These are phyloP conservation scores for Cecidostiba fungosa DNA, from an alignment of 2,888 invertebrate genomes.

Conservation along the genomic window DNA sequence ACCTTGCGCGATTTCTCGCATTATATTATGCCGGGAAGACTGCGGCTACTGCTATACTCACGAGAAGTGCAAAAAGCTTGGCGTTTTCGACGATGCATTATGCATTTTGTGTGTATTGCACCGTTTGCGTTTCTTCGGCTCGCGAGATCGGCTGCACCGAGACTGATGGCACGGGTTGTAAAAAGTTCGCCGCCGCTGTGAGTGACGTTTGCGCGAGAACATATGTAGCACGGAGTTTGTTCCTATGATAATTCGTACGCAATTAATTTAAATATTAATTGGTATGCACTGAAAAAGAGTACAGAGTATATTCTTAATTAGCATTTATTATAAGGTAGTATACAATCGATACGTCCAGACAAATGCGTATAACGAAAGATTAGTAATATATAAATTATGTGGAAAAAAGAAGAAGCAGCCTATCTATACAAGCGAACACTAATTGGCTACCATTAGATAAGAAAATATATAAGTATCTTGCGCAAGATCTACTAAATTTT, in stretches of 20 bases:
- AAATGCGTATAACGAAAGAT: not conserved
- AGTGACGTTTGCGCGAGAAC: not conserved
- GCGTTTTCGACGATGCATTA: conserved; percentile 48
- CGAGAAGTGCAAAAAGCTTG: conserved; percentile 3
- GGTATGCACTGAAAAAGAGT: not conserved
- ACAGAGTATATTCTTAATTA: not conserved
- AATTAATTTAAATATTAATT: conserved; percentile 45
- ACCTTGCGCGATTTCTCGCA: conserved; percentile 47
- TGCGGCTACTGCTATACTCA: not conserved
- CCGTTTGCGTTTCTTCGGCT: conserved; percentile 1
- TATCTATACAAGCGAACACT: not conserved
- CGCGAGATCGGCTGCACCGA: not conserved
- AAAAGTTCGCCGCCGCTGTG: not conserved
- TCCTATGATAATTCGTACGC: conserved; percentile 8
- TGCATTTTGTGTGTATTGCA: conserved; percentile 37
- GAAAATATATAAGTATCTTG: not conserved
- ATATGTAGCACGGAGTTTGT: not conserved
- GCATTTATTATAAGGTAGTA: not conserved
- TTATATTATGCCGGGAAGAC: not conserved
- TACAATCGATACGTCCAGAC: not conserved
- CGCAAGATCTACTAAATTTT: conserved; percentile 32
- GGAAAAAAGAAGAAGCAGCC: not conserved
- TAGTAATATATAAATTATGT: not conserved
- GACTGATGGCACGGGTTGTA: not conserved
- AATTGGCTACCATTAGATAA: conserved; percentile 46